These are phyloP conservation scores for Dicrostonyx torquatus DNA, from an alignment of 2,797 vertebrate genomes.

Conservation along the genomic window DNA sequence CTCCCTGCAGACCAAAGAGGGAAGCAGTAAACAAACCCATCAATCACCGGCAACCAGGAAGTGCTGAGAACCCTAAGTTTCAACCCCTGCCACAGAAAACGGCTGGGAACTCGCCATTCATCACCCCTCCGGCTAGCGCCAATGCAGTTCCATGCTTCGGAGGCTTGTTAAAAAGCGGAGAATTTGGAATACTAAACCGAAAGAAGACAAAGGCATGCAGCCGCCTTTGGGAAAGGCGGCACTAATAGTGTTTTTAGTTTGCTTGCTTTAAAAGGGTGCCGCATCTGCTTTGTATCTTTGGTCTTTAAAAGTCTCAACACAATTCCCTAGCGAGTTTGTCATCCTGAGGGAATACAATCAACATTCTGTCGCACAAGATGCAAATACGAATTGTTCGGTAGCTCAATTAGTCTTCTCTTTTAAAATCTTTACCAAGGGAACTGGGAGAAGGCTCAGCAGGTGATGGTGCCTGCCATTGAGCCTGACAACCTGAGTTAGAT, in stretches of 20 bases:
- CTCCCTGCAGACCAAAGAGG: constrained; percentile 69
- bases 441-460: not conserved
- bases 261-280: not conserved
- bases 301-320: constrained; percentile 30
- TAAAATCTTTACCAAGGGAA: constrained; percentile 9
- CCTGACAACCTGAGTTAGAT: not conserved
- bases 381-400: not conserved
- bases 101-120: constrained; percentile 62
- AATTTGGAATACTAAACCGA: not conserved
- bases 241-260: not conserved
- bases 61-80: constrained; percentile 61
- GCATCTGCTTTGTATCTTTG: not conserved
- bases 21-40: constrained; percentile 81
- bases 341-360: not conserved
- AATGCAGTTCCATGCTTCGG: not conserved
- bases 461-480: not conserved
- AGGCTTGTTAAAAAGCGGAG: constrained; percentile 11
- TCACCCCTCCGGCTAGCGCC: not conserved
- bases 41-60: constrained; percentile 70
- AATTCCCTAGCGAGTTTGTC: not conserved
- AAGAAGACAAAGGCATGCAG: not conserved
- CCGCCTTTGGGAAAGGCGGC: not conserved
- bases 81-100: constrained; percentile 54
- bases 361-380: not conserved
- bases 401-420: not conserved